Conservation (phyloP, 2,113 vertebrate species). For the Zosterops japonicus region DNA sequence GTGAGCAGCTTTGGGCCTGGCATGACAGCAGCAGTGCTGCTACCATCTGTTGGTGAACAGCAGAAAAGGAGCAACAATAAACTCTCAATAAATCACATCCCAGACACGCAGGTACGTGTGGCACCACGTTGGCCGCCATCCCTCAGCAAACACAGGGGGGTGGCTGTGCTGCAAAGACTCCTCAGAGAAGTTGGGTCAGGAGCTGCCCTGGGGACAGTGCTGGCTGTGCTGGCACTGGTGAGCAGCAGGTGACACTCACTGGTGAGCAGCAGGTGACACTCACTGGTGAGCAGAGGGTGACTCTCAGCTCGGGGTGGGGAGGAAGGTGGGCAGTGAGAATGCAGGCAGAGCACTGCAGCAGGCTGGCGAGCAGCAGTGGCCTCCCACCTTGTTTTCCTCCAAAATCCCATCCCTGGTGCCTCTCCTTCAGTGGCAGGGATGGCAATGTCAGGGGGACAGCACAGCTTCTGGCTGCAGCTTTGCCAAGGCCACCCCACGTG, state of each 20-base stretch:
- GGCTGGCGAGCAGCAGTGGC: neutral
- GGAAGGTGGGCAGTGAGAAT: neutral
- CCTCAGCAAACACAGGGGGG: accelerated
- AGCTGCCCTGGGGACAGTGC: neutral
- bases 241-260: neutral
- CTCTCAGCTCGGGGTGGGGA: neutral
- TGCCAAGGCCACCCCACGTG: neutral
- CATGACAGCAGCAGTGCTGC: conserved; percentile 19
- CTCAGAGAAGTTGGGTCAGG: neutral
- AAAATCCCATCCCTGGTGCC: neutral
- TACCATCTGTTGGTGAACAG: conserved; percentile 58
- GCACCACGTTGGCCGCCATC: accelerated
- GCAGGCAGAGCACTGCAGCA: neutral
- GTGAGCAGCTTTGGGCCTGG: neutral
- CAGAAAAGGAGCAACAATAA: conserved; percentile 29
- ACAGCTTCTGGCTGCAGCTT: neutral
- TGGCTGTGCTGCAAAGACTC: neutral
- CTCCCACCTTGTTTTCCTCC: neutral
- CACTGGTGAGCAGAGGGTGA: neutral
- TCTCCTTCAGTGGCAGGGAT: neutral
- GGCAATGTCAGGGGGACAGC: neutral
- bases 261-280: neutral
- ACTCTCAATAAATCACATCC: neutral
- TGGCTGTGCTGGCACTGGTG: neutral
- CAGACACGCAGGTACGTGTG: accelerated